Evolutionary conservation across 2,888 invertebrate species (phyloP), one percentile per base, ranked within the genome.

Genomic region (Caenorhabditis macrosperma): DNA sequence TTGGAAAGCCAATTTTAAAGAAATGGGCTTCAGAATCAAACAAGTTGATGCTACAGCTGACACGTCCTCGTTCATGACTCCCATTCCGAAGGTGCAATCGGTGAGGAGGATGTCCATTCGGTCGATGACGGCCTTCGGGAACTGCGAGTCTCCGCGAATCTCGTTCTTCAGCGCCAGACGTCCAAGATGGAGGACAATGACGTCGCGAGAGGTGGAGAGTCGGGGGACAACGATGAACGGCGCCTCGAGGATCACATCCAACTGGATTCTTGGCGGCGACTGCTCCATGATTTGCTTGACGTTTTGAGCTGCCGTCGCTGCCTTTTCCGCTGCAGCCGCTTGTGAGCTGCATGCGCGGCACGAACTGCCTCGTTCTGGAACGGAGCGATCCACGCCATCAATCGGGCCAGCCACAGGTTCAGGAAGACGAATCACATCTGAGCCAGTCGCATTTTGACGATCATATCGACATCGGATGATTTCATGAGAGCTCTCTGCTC

Each of bases 181-280:
- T 78, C 87, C 88, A 89, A 99, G 93, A 92, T 99, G 96, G 0
- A 96, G 91, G 69, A 95, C 93, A 76, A 98, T 91, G 0, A 94
- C 95, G 85, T 95, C 93, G n/a, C 91, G 91, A 83, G 95, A 95
- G 59, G 91, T 93, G 0, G 96, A 96, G 91, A 94, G 94, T 88
- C 95, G 94, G 0, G 99, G 99, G 22, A 97, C 93, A 2, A 96
- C 92, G 75, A 99, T 94, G 64, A 96, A 93, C 0, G 99, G 98
- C 0, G 92, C 92, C 61, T 91, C 81, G 30, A 91, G 82, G n/a
- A 86, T 82, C 15, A 91, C 86, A 76, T 91, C 89, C 38, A 91
- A 69, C 26, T 82, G 82, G 30, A 91, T 87, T 17, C 88, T 48
- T 6, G 88, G 88, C 28, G 88, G 94, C 1, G 96, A 95, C 44